Evolutionary conservation across 1,140 invertebrate genomes (phyloP), one percentile per base, ranked within the genome.

Genomic region (Tribolium madens): DNA sequence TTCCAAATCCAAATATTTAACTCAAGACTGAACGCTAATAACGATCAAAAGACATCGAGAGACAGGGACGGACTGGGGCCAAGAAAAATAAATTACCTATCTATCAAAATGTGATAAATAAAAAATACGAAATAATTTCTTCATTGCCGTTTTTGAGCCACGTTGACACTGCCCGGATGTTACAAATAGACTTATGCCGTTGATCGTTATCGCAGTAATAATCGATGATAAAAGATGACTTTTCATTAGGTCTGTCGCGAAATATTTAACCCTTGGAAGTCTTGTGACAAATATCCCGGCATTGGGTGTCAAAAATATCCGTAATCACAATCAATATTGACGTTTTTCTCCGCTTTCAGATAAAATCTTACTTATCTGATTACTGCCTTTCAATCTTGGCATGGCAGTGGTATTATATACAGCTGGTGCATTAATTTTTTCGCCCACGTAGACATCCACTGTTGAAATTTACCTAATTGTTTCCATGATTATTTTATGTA

Each of bases 311-410:
- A 64, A 64, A 64, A 64, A 64, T 64, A 64, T n/a, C 57, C 26
- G 26, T 64, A 33, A 64, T 64, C 57, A 64, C 21, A 64, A 64
- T 64, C 33, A 64, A 64, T 64, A 64, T 64, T 64, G 57, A 64
- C 57, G 57, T 64, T 64, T 33, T 64, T 57, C 52, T 57, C 52
- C 18, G 18, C 36, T 57, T 17, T n/a, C 7, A 57, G 52, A 50
- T 50, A 50, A 50, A 50, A 64, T 64, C 57, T 33, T 26, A 33
- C 57, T 64, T 64, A 64, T 64, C 57, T 26, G 57, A 64, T 64
- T 64, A 64, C 57, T 33, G 33, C 57, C 21, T 14, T 33, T 64
- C 57, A 31, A 33, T 64, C 36, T 42, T 42, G 36, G n/a, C 36
- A n/a, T 42, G 9, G 7, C 36, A 42, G 9, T 42, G 36, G 5